These are phyloP conservation scores for Rhopilema esculentum DNA, from an alignment of 30 jellyfish, hydroid and myxozoan genomes.

Conservation along the genomic window DNA sequence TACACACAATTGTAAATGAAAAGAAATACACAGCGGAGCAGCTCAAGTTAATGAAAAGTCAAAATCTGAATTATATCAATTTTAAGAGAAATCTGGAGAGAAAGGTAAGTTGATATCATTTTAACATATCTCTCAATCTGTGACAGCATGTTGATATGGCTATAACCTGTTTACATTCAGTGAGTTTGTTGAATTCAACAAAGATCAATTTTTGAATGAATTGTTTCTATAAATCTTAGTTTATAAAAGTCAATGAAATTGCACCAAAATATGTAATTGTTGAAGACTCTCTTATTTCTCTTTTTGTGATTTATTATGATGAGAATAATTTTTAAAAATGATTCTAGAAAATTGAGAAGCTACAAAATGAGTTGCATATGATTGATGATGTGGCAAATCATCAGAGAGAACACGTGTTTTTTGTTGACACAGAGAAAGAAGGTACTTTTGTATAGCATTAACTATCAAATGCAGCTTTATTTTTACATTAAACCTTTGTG, in stretches of 20 bases:
- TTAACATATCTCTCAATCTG: background rate
- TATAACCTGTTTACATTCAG: background rate
- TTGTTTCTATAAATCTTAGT: background rate
- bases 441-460: constrained; percentile 54
- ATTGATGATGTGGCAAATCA: constrained; percentile 34
- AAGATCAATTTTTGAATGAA: no score
- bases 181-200: background rate
- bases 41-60: constrained; percentile 83
- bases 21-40: constrained; percentile 71
- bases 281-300: no score
- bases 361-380: constrained; percentile 73
- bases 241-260: no score
- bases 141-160: background rate
- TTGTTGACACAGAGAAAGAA: constrained; percentile 77
- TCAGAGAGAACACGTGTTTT: constrained; percentile 59
- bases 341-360: constrained; percentile 74
- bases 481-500: no score
- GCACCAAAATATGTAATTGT: no score
- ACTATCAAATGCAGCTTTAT: no score
- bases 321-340: background rate
- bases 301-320: background rate
- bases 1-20: constrained; percentile 50
- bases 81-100: constrained; percentile 65
- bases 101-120: constrained; percentile 20
- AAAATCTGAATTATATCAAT: constrained; percentile 78